Base-by-base conservation (phyloP, 2,113 vertebrate species). In the Otus sunia region DNA sequence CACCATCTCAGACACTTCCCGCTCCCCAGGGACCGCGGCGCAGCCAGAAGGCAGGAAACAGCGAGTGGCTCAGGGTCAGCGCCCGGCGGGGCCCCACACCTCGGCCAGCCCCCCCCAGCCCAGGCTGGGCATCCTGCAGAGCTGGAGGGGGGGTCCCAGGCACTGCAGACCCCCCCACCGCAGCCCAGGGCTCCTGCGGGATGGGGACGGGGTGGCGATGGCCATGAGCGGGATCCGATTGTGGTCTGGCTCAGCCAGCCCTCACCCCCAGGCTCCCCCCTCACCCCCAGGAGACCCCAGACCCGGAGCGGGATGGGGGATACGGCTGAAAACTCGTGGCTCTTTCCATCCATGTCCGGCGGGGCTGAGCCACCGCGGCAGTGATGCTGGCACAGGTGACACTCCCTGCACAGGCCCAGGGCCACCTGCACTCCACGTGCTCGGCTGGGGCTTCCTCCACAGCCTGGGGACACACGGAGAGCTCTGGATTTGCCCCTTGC, bases 21-120 rank as follows among this genome's bases (percentile, higher is more conserved):
- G 7, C 52, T 85, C 92, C 90, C 90, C 79, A 0, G 34, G 71
- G 94, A 82, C 21, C 11, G 5, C 19, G 15, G 85, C 27, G 6
- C 86, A 71, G 93, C 68, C 91, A 79, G 89, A 43, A 60, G 68
- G 72, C 94, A 95, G 96, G 80, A 94, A 95, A 36, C 83, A 43
- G 80, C 20, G 3, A 79, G 21, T 13, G 14, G 76, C 29, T 37
- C 6, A 67, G 78, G 94, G 86, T 81, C 94, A 92, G 71, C 21
- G 11, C 69, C 74, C 15, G 39, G 29, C 10, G 5, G 5, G 9
- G 45, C 73, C 68, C 62, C 32, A 25, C 53, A 43, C n/a, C 62
- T 43, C 36, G 4, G 11, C 12, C 59, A 22, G 23, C 39, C 30
- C 25, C 49, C 50, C n/a, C 43, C 36, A 11, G 2, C 22, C 45